phyloP scores from a whole-genome alignment of 1,140 invertebrate genomes.

The Episyrphus balteatus region DNA sequence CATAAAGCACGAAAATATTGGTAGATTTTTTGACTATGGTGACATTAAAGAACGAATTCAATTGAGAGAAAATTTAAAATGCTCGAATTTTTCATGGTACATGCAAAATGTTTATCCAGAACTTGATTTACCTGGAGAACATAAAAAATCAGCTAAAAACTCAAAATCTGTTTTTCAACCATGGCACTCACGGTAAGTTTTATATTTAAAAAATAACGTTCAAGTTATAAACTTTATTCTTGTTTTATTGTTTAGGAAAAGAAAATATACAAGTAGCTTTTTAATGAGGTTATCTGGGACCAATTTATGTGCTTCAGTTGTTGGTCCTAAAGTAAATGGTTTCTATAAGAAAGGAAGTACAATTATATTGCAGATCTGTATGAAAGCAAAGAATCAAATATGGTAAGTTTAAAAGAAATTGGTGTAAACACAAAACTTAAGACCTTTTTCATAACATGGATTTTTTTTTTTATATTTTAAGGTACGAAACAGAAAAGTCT shows the following conservation, averaged over 20 bases:
- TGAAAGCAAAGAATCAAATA: constrained; percentile 51
- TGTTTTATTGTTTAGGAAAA: constrained; percentile 40
- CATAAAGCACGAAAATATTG: constrained; percentile 55
- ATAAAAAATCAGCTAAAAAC: constrained; percentile 34
- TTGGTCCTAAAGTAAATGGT: constrained; percentile 58
- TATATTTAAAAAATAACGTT: constrained; percentile 11
- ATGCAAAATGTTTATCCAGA: constrained; percentile 85
- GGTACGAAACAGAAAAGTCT: constrained; percentile 67
- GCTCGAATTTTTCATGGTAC: constrained; percentile 90
- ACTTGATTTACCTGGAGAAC: constrained; percentile 53
- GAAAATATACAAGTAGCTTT: constrained; percentile 62
- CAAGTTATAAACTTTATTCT: background rate
- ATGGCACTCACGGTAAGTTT: constrained; percentile 53
- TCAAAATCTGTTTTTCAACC: constrained; percentile 56
- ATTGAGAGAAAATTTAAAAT: constrained; percentile 60
- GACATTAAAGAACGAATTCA: constrained; percentile 64
- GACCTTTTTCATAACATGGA: too few relatives aligned
- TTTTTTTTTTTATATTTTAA: background rate
- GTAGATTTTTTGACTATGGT: constrained; percentile 56
- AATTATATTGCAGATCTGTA: constrained; percentile 58
- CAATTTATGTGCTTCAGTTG: constrained; percentile 53
- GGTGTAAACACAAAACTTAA: too few relatives aligned
- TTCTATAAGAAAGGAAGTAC: constrained; percentile 60
- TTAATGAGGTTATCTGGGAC: constrained; percentile 61
- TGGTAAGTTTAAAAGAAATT: constrained; percentile 7